Conservation (phyloP, 1,140 invertebrate genomes). For the Copidosoma floridanum region DNA sequence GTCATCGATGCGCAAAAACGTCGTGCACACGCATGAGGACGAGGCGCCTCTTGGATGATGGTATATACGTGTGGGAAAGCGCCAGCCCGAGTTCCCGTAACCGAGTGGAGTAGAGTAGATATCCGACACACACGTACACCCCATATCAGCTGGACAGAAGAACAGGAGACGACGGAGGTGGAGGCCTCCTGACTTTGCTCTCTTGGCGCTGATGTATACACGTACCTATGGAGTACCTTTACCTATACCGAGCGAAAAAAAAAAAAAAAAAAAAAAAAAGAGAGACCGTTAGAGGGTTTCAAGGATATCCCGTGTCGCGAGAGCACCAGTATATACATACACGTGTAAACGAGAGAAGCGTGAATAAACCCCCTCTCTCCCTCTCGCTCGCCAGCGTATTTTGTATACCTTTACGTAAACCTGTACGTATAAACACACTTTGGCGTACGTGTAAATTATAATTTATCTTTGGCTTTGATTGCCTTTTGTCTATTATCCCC, state of each 20-base stretch:
- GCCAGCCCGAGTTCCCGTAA: conserved; percentile 19
- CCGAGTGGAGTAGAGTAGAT: not conserved
- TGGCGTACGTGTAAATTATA: not conserved
- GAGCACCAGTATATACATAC: no score
- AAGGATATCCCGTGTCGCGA: conserved; percentile 52
- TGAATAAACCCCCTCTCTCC: conserved; percentile 39
- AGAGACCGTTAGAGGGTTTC: conserved; percentile 48
- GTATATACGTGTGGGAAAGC: conserved; percentile 37
- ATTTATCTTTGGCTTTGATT: no score
- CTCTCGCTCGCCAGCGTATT: not conserved
- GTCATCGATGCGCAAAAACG: conserved; percentile 2
- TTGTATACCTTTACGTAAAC: no score
- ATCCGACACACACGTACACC: no score
- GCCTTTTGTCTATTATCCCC: no score
- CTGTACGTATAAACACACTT: no score
- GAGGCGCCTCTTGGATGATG: conserved; percentile 7
- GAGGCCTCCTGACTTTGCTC: no score
- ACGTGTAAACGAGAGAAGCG: conserved; percentile 44
- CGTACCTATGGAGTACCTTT: not conserved
- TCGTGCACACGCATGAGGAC: conserved; percentile 9
- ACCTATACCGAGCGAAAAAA: no score
- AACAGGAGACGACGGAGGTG: no score
- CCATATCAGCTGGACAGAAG: no score
- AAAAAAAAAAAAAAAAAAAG: no score
- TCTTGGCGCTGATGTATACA: conserved; percentile 25